Evolutionary conservation across 2,888 invertebrate genomes (phyloP), one percentile per base, ranked within the genome.

Genomic region (Acrobasis consociella): DNA sequence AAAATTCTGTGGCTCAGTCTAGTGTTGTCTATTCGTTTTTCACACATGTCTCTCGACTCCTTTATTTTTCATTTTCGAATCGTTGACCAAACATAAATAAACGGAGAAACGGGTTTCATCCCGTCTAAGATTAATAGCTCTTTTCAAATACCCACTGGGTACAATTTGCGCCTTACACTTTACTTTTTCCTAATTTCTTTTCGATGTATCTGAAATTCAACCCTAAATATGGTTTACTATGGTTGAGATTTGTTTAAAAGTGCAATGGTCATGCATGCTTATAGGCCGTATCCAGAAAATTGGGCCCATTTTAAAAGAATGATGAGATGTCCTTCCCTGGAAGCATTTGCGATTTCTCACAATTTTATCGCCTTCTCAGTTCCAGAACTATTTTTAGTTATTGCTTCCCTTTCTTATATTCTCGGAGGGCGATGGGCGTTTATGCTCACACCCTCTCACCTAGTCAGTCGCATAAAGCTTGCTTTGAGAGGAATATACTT

Each of bases 31-130:
- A 31, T 58, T 46, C 58, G 22, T 52, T 16, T 11, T 17, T 16
- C 15, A 49, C 9, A 51, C 13, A 50, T 52, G 16, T 38, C 16
- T 58, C 22, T 5, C 38, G 7, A 11, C n/a, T 46, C 80, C 77
- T 83, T 83, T 86, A 83, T 84, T 80, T 85, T 87, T 84, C 83
- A 85, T 86, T 85, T 86, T 81, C 79, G 69, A 80, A 81, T 79
- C 81, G 80, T 82, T 82, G 83, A 81, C 84, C 86, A 83, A 80
- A 86, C 87, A 88, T 89, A 89, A 89, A 90, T 90, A 88, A 82
- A 82, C 77, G 79, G 73, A 82, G 84, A 87, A 83, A 83, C 75
- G 87, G 86, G 87, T 84, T 76, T 64, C 80, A 81, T 83, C 77
- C 83, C 78, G 78, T 78, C 75, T 72, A 86, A 89, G 91, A 91